A percentile compares a stretch with the other conserved stretches of the same genome.
These are phyloP conservation scores for Drosophila algonquin DNA, from an alignment of 2,888 invertebrate species.

Conservation along the genomic window DNA sequence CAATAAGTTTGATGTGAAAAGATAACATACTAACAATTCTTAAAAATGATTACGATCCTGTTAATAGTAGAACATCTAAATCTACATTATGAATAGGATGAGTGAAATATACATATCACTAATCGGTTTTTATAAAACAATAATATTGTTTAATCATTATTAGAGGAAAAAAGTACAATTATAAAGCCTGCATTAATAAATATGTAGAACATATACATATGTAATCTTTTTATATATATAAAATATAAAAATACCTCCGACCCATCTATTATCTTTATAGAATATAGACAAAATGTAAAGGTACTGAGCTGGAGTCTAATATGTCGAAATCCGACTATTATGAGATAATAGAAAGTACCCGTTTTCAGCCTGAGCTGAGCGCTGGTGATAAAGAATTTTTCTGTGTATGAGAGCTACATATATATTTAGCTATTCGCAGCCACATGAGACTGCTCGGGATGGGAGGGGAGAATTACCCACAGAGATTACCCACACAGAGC, in stretches of 20 bases:
- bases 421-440: not conserved
- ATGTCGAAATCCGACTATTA: constrained; percentile 31
- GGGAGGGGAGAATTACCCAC: constrained; percentile 6
- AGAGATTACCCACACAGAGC: not conserved
- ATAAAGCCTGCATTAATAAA: not conserved
- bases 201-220: too few relatives aligned
- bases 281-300: constrained; percentile 6
- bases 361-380: constrained; percentile 10
- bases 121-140: not conserved
- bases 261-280: not conserved
- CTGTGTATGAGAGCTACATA: constrained; percentile 38
- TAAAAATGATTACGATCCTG: not conserved
- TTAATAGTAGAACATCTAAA: not conserved
- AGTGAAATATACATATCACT: not conserved
- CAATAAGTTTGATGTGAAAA: too few relatives aligned
- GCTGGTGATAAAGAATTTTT: constrained; percentile 31
- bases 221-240: too few relatives aligned
- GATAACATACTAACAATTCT: too few relatives aligned
- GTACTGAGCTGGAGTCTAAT: constrained; percentile 33
- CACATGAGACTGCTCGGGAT: constrained; percentile 31
- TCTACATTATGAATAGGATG: not conserved
- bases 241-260: too few relatives aligned
- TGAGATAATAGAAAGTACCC: constrained; percentile 40
- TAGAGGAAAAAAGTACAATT: not conserved
- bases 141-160: not conserved